A percentile compares a stretch with the other conserved stretches of the same genome.
phyloP scores from a whole-genome alignment of 2,113 vertebrate genomes.

The Sinocyclocheilus anshuiensis region DNA sequence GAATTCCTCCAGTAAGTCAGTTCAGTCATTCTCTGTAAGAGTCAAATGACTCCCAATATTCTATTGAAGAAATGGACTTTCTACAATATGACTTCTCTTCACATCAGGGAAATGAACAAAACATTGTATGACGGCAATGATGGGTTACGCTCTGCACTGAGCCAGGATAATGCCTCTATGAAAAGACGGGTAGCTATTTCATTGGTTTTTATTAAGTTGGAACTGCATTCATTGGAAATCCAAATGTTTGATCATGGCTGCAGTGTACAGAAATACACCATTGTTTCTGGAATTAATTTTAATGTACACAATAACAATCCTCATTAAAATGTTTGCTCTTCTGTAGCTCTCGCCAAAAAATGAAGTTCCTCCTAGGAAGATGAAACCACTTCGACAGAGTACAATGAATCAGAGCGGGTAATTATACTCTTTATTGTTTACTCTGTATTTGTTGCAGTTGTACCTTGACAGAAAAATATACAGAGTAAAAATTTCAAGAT shows the following conservation, averaged over 20 bases:
- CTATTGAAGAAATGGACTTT: too few relatives aligned
- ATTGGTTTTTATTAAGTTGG: not conserved
- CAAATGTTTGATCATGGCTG: too few relatives aligned
- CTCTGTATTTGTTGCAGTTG: conserved; percentile 21
- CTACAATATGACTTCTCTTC: not conserved
- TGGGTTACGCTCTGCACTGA: conserved; percentile 65
- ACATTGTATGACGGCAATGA: conserved; percentile 77
- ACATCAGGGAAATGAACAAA: conserved; percentile 70
- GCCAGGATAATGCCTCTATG: conserved; percentile 49
- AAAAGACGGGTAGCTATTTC: conserved; percentile 62
- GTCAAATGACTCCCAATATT: not conserved
- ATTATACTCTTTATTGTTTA: not conserved
- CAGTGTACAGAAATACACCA: not conserved
- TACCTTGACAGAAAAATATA: conserved; percentile 2
- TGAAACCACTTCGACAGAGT: conserved; percentile 69
- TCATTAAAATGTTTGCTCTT: conserved; percentile 1
- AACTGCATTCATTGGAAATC: not conserved
- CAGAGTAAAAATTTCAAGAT: not conserved
- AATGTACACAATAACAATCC: not conserved
- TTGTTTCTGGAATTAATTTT: not conserved
- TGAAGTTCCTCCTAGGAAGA: conserved; percentile 62
- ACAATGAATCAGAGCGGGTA: conserved; percentile 68
- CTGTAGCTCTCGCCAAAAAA: conserved; percentile 66
- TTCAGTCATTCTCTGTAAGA: not conserved
- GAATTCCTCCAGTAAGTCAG: conserved; percentile 70